Percentiles rank a stretch among this genome's conserved stretches.
Evolutionary conservation across 2,113 vertebrate genomes (phyloP).

Genomic region (Xiphorhynchus elegans): DNA sequence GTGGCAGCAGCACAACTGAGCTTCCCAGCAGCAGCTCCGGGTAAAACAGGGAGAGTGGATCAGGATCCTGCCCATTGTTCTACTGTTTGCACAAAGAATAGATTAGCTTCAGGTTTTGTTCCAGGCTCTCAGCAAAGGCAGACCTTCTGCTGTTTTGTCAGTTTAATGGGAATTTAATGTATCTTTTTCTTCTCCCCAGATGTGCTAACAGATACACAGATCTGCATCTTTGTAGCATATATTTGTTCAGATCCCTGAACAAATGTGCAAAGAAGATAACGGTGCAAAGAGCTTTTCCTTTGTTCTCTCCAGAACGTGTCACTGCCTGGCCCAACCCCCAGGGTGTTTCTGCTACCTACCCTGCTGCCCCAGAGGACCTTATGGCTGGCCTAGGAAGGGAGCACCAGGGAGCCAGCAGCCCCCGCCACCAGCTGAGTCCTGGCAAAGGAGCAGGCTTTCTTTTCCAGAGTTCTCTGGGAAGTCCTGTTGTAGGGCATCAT

Average conservation of each 20-base stretch:
- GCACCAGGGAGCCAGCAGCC: fast-evolving
- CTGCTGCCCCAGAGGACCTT: fast-evolving
- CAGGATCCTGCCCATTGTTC: not conserved
- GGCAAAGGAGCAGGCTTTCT: not conserved
- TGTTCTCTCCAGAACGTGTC: not conserved
- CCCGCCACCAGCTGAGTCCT: not conserved
- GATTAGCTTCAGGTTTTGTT: not conserved
- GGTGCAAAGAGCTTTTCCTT: not conserved
- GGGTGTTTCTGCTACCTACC: not conserved
- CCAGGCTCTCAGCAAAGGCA: not conserved
- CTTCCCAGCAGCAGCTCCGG: not conserved
- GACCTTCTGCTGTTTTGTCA: not conserved
- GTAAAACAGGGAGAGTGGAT: not conserved
- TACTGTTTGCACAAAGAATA: not conserved
- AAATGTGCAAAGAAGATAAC: not conserved
- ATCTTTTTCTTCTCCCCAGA: not conserved
- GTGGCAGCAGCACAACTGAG: not conserved
- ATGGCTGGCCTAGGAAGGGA: not conserved
- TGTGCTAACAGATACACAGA: conserved; percentile 11
- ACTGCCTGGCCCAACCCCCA: not conserved
- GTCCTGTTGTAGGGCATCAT: not conserved
- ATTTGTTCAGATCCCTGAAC: not conserved
- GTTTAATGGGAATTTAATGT: conserved; percentile 8
- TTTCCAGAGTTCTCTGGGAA: not conserved
- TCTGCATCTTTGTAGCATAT: not conserved